Conservation (phyloP, 2,797 vertebrate species). For the Mus minutoides region DNA sequence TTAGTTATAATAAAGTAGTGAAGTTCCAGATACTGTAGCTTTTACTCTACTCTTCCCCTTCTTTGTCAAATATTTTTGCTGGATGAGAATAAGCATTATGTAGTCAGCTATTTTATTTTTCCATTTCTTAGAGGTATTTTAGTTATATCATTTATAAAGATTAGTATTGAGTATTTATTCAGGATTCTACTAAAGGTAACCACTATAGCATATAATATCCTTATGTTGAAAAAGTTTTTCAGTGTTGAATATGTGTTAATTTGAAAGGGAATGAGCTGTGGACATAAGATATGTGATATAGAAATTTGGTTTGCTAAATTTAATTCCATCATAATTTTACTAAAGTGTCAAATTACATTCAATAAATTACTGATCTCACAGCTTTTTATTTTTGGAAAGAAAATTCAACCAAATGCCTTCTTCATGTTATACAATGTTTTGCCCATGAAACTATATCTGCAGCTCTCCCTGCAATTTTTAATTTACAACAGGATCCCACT, state of each 20-base stretch:
- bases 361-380: neutral
- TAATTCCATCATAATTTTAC: neutral
- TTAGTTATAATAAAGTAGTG: neutral
- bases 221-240: neutral
- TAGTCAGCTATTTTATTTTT: neutral
- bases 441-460: neutral
- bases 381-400: neutral
- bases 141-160: neutral
- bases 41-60: neutral
- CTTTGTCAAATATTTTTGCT: neutral
- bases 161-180: neutral
- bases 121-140: neutral
- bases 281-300: neutral
- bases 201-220: neutral
- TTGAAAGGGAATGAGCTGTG: neutral
- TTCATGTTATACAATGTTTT: neutral
- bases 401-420: neutral
- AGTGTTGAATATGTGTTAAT: neutral
- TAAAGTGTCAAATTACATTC: neutral
- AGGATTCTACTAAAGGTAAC: neutral
- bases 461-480: neutral
- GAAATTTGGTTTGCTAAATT: neutral
- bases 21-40: neutral
- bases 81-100: neutral
- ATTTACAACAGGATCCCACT: neutral